Evolutionary conservation across 2,113 vertebrate genomes (phyloP), one percentile per base, ranked within the genome.

Genomic region (Limnothrissa miodon): DNA sequence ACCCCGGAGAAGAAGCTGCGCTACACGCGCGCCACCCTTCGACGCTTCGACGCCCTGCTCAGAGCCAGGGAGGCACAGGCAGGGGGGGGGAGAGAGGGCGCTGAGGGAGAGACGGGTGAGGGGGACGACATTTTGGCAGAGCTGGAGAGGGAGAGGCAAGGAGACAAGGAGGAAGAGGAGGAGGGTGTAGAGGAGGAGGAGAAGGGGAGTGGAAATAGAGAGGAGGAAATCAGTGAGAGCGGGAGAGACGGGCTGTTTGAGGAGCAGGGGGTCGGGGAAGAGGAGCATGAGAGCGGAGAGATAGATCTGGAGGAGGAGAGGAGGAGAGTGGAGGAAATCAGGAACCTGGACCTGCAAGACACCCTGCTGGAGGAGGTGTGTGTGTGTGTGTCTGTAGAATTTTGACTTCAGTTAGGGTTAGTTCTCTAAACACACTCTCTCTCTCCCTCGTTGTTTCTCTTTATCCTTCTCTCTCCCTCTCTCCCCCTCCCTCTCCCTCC

Each of bases 331-430:
- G 93, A 96, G n/a, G 95, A 96, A 90, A 93, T 96, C 80, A 93
- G 90, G 85, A 94, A 94, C 3, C 10, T 96, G 1, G 88, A 96
- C 9, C 86, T 95, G 83, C 97, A 97, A 86, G 91, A 96, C 29
- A 90, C 85, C 13, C 90, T 99, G 84, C 89, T 95, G 62, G 93
- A 95, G 84, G 94, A 97, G 97, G 98, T 98, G 5, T 81, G 51
- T 81, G 13, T 53, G 45, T 53, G 25, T 81, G 80, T 53, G 25
- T 25, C 6, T 48, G 79, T 80, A 0, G n/a, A n/a, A n/a, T n/a
- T n/a, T n/a, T n/a, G n/a, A n/a, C n/a, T n/a, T n/a, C n/a, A n/a
- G n/a, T n/a, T n/a, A n/a, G n/a, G n/a, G n/a, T n/a, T n/a, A n/a
- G n/a, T n/a, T n/a, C n/a, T n/a, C n/a, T n/a, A n/a, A n/a, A n/a